Conservation (phyloP, 2,113 vertebrate genomes). For the Esox niger region DNA sequence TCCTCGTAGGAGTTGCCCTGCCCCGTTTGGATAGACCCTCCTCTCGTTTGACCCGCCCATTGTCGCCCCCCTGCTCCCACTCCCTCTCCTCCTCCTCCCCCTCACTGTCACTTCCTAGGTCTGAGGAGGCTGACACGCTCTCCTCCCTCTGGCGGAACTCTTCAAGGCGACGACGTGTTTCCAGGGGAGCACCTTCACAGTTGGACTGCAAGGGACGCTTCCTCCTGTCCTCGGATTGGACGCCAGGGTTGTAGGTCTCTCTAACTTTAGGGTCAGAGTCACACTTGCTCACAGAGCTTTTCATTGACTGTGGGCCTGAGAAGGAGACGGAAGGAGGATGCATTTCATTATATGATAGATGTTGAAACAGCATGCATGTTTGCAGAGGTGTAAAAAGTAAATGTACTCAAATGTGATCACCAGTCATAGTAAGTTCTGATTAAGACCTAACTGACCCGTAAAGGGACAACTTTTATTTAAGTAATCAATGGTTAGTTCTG, state of each 20-base stretch:
- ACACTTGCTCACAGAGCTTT: constrained; percentile 52
- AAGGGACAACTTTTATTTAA: too few relatives aligned
- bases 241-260: constrained; percentile 54
- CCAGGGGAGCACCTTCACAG: constrained; percentile 62
- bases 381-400: not conserved
- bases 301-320: constrained; percentile 53
- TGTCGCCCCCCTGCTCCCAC: constrained; percentile 51
- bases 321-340: constrained; percentile 18
- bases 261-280: constrained; percentile 63
- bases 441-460: too few relatives aligned
- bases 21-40: constrained; percentile 53
- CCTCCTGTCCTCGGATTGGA: constrained; percentile 66
- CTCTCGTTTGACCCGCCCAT: constrained; percentile 75
- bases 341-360: not conserved
- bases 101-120: constrained; percentile 69
- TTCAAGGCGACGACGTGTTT: constrained; percentile 62
- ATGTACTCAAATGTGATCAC: too few relatives aligned
- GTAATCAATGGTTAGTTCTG: too few relatives aligned
- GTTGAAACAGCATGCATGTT: constrained; percentile 6
- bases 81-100: constrained; percentile 53
- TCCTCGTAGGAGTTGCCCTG: constrained; percentile 22
- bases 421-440: too few relatives aligned
- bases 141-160: constrained; percentile 61
- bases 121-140: constrained; percentile 64
- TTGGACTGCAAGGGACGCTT: constrained; percentile 68